Evolutionary conservation across 2,113 vertebrate genomes (phyloP).

Genomic region (Nothobranchius kuhntae): DNA sequence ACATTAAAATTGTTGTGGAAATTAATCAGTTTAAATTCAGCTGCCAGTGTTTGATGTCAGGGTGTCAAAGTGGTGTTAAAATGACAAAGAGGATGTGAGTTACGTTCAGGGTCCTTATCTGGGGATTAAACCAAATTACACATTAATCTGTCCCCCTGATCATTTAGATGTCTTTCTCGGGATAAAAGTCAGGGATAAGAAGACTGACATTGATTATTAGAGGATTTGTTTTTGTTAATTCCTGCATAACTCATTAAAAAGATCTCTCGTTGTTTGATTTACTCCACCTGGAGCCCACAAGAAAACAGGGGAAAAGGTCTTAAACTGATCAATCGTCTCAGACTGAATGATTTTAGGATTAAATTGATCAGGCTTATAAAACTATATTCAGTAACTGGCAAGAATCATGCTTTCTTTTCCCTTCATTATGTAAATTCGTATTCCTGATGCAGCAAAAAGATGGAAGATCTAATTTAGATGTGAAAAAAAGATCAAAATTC

Average conservation of each 20-base stretch:
- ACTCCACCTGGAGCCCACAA: neutral
- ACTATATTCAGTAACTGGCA: no score
- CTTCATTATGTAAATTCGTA: no score
- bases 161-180: slow-evolving; percentile 3
- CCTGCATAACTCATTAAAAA: neutral
- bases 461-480: neutral
- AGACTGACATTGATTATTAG: neutral
- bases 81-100: neutral
- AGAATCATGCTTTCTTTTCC: no score
- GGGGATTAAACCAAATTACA: neutral
- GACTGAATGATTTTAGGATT: no score
- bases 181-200: neutral
- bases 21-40: neutral
- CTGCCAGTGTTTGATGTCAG: neutral
- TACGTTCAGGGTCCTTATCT: neutral
- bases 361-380: no score
- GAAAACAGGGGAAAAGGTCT: neutral
- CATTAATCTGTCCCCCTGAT: neutral
- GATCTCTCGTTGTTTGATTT: neutral
- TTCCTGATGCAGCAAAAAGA: no score
- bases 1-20: neutral
- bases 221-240: neutral
- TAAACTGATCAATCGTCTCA: neutral
- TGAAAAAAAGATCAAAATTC: neutral
- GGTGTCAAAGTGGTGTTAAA: neutral